These are phyloP conservation scores for Epiblema foenella DNA, from an alignment of 2,888 invertebrate species.

Conservation along the genomic window DNA sequence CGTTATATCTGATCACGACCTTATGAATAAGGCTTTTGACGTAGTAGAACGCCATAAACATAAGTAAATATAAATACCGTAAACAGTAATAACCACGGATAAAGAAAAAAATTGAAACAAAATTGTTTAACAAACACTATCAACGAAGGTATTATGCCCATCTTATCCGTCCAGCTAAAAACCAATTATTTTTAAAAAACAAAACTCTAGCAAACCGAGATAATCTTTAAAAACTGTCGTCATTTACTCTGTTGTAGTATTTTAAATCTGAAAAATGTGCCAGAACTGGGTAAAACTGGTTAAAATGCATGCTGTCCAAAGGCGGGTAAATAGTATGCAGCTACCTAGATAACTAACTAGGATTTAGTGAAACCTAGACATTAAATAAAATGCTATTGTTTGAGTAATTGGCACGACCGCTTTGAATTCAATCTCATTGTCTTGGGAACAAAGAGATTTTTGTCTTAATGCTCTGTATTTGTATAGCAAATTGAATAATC, in stretches of 20 bases:
- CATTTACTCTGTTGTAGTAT: conserved; percentile 3
- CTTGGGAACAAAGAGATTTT: conserved; percentile 21
- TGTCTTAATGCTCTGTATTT: conserved; percentile 8
- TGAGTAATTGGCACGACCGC: conserved; percentile 26
- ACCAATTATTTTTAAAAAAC: conserved; percentile 13
- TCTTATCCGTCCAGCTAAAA: background rate
- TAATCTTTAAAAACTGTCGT: conserved; percentile 37
- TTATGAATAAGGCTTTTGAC: too few species aligned
- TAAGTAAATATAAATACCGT: too few species aligned
- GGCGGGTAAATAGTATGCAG: conserved; percentile 33
- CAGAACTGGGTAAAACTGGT: background rate
- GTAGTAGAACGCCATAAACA: too few species aligned
- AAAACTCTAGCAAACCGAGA: conserved; percentile 2
- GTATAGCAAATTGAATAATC: conserved; percentile 5
- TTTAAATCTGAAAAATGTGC: conserved; percentile 29
- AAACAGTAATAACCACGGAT: too few species aligned
- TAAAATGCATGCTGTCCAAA: conserved; percentile 27
- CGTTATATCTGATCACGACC: too few species aligned
- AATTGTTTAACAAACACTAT: too few species aligned
- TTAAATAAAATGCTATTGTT: conserved; percentile 38
- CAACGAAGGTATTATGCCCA: too few species aligned
- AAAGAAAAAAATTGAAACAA: too few species aligned
- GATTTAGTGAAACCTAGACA: conserved; percentile 21
- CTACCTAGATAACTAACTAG: conserved; percentile 19
- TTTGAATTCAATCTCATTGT: conserved; percentile 22